Conservation (phyloP, 2,888 invertebrate genomes). For the Colostygia pectinataria region DNA sequence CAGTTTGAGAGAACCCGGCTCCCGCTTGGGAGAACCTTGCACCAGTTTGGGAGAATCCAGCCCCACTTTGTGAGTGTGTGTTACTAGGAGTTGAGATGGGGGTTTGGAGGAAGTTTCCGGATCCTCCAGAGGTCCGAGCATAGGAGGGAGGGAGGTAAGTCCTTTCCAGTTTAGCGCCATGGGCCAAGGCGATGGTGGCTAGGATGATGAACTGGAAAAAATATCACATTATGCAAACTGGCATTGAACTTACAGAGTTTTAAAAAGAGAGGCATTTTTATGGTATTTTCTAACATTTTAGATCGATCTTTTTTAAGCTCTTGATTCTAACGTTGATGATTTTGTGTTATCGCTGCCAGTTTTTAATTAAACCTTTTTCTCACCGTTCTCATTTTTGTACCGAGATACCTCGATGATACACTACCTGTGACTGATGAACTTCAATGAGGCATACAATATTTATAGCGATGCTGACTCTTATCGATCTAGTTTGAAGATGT, state of each 20-base stretch:
- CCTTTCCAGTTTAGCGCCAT: conserved; percentile 66
- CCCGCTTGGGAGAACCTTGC: conserved; percentile 22
- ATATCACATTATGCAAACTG: not conserved
- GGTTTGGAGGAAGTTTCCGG: conserved; percentile 55
- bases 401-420: conserved; percentile 47
- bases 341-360: not conserved
- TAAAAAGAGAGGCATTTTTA: no score
- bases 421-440: conserved; percentile 63
- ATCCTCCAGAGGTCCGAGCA: conserved; percentile 56
- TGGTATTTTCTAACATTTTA: no score
- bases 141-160: conserved; percentile 67
- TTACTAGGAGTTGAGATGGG: conserved; percentile 40
- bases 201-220: conserved; percentile 60
- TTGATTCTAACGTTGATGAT: not conserved
- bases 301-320: not conserved
- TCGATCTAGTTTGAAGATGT: conserved; percentile 66
- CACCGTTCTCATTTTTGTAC: conserved; percentile 63
- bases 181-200: conserved; percentile 53
- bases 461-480: conserved; percentile 58
- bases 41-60: conserved; percentile 23
- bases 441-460: conserved; percentile 59
- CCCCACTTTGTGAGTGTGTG: not conserved
- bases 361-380: conserved; percentile 26
- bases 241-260: no score
- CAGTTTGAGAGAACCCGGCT: conserved; percentile 19